phyloP scores from a whole-genome alignment of 2,113 vertebrate genomes.

The Catharus bicknelli region DNA sequence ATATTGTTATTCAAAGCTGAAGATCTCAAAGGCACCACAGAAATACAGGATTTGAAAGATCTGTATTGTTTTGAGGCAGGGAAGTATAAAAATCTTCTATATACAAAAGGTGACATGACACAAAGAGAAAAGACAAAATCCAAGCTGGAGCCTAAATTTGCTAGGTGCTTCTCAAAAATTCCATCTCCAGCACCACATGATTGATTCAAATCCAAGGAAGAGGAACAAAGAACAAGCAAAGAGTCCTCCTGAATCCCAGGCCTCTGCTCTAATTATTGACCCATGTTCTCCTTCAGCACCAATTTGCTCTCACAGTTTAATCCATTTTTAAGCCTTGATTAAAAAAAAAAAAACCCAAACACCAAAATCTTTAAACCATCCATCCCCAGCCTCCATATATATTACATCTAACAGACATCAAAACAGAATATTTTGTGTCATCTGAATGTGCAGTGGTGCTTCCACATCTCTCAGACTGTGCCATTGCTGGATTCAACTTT shows the following conservation, averaged over 20 bases:
- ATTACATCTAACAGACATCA: background rate
- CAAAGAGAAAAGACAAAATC: background rate
- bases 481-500: background rate
- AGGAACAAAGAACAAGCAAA: background rate
- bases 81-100: background rate
- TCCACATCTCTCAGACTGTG: background rate
- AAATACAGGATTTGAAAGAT: background rate
- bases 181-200: background rate
- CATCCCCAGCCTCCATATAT: rapidly evolving
- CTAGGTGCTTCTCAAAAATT: background rate
- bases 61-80: background rate
- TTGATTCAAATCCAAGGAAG: background rate
- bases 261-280: background rate
- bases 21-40: background rate
- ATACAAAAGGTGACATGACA: background rate
- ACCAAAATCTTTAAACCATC: background rate
- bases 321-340: background rate
- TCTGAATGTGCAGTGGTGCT: background rate
- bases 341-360: background rate
- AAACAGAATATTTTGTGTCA: background rate
- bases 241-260: background rate
- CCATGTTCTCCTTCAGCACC: background rate
- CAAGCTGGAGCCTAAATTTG: background rate
- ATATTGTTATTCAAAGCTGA: background rate
- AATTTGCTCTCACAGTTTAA: background rate